A percentile compares a stretch with the other conserved stretches of the same genome.
Conservation (phyloP, 1,140 invertebrate species). For the Apis laboriosa region DNA sequence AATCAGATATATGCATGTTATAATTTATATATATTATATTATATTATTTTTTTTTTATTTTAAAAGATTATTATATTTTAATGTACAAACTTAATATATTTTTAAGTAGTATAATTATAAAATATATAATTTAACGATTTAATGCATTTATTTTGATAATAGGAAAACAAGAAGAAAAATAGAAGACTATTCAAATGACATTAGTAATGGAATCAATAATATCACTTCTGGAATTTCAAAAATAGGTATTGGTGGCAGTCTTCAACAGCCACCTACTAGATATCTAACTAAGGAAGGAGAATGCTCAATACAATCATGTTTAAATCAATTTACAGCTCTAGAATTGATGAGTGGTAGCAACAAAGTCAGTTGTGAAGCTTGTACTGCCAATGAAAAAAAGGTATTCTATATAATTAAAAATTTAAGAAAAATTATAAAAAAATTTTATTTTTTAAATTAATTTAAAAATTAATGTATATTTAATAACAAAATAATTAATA, state of each 20-base stretch:
- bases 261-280: constrained; percentile 74
- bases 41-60: too few species aligned
- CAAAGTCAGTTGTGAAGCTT: constrained; percentile 95
- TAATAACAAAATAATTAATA: background rate
- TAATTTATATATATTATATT: too few species aligned
- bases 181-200: constrained; percentile 1
- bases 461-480: background rate
- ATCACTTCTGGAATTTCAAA: constrained; percentile 64
- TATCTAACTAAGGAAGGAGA: constrained; percentile 89
- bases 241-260: constrained; percentile 53
- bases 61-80: background rate
- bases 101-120: too few species aligned
- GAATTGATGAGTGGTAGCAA: constrained; percentile 95
- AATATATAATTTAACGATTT: too few species aligned
- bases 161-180: constrained; percentile 10
- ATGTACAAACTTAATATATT: background rate
- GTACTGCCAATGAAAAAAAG: constrained; percentile 87
- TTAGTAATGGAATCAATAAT: constrained; percentile 51
- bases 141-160: background rate
- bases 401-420: constrained; percentile 55
- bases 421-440: background rate
- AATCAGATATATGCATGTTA: too few species aligned
- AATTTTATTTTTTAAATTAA: background rate
- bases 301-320: constrained; percentile 91
- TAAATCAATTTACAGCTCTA: constrained; percentile 94